Base-by-base conservation (phyloP, 64 coral and sea anemone species). In the Dendrophyllia cribrosa region DNA sequence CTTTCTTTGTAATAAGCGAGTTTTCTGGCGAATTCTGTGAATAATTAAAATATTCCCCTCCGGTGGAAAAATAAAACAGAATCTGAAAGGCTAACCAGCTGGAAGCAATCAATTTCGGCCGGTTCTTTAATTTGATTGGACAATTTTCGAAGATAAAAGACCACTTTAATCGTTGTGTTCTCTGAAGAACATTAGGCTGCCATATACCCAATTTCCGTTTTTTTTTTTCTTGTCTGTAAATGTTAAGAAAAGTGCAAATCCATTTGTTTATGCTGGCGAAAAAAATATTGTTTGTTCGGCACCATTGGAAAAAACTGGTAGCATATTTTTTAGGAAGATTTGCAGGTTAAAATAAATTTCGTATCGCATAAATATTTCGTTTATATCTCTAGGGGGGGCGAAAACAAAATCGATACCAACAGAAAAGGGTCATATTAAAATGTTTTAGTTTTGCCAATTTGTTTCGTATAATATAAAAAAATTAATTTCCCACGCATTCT, bases 171-270 rank as follows among this genome's bases (percentile, higher is more conserved):
- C 61, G 26, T 20, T 68, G 5, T 45, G 78, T 61, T 48, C 59
- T 59, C 14, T 47, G 58, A 21, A 20, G 6, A 45, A 20, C 46
- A 84, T 51, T 67, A 84, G 63, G 9, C 9, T 6, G 50, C 21
- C 8, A 16, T 77, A 84, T 66, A 50, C 62, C 8, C 20, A 49
- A 84, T 84, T 84, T 84, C 80, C 80, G 80, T 67, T 65, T 22
- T 66, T 17, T 17, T 25, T 64, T 60, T 12, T 43, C 56, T 75
- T 64, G 71, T 74, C 44, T 74, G 3, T 12, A 65, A 46, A 6
- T 12, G 43, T 3, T 19, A 50, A 24, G 59, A 44, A 84, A 68
- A 51, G 19, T 11, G 17, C 4, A 83, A 49, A 84, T 67, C 16
- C n/a, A n/a, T 44, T 24, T 67, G 24, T 34, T 43, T 6, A 8